Evolutionary conservation across 2,113 vertebrate species (phyloP).

Genomic region (Syngnathoides biaculeatus): DNA sequence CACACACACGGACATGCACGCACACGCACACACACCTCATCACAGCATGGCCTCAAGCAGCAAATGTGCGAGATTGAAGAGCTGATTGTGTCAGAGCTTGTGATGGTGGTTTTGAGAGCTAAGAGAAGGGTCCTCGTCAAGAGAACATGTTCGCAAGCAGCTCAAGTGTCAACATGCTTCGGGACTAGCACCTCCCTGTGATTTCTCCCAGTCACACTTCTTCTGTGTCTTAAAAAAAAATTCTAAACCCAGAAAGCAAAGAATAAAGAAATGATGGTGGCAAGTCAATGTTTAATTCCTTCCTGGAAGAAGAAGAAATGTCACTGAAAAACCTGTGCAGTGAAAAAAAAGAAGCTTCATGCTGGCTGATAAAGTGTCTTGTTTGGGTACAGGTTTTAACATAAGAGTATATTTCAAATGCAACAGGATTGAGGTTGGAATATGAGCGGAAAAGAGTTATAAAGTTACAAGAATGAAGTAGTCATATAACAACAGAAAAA

Average conservation of each 20-base stretch:
- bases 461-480: no score
- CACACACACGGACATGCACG: neutral
- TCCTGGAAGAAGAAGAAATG: neutral
- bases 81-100: neutral
- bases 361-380: neutral
- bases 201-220: neutral
- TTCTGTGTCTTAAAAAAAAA: neutral
- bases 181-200: neutral
- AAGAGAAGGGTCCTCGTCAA: neutral
- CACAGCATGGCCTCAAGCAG: neutral
- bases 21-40: neutral
- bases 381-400: neutral
- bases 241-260: neutral
- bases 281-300: neutral
- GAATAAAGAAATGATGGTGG: neutral
- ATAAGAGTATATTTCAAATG: no score
- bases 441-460: no score
- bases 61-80: constrained; percentile 7
- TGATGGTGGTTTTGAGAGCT: constrained; percentile 3
- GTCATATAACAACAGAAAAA: no score
- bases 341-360: no score
- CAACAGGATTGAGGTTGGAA: no score
- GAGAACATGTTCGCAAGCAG: neutral
- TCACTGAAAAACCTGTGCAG: no score
- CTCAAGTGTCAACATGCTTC: neutral